These are phyloP conservation scores for Spodoptera litura DNA, from an alignment of 1,140 invertebrate genomes.

Conservation along the genomic window DNA sequence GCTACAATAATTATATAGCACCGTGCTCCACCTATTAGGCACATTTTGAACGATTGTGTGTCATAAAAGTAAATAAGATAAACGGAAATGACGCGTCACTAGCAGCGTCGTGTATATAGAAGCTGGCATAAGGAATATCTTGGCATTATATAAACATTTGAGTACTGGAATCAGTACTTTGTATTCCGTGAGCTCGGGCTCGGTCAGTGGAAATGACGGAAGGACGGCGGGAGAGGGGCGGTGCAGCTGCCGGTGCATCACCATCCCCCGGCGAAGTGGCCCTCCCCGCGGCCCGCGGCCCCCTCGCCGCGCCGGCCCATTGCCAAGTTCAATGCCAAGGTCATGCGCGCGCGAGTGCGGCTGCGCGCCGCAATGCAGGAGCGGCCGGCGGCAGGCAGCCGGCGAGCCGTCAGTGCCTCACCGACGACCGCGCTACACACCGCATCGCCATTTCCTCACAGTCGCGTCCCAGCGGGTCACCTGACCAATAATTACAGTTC, in stretches of 20 bases:
- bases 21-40: slow-evolving; percentile 20
- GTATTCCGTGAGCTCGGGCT: slow-evolving; percentile 40
- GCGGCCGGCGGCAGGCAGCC: slow-evolving; percentile 76
- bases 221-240: slow-evolving; percentile 71
- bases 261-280: slow-evolving; percentile 56
- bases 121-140: slow-evolving; percentile 16
- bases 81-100: slow-evolving; percentile 12
- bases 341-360: slow-evolving; percentile 85
- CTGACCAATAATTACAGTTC: slow-evolving; percentile 52
- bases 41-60: slow-evolving; percentile 17
- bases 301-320: slow-evolving; percentile 71
- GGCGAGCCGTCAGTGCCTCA: slow-evolving; percentile 77
- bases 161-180: slow-evolving; percentile 31
- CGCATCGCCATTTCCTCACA: slow-evolving; percentile 62
- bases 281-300: slow-evolving; percentile 55
- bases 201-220: slow-evolving; percentile 65
- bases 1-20: slow-evolving; percentile 10
- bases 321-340: slow-evolving; percentile 88
- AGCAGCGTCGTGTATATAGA: slow-evolving; percentile 10
- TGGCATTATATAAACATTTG: slow-evolving; percentile 4
- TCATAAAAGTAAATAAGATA: slow-evolving; percentile 28
- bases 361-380: slow-evolving; percentile 87
- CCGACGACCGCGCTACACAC: slow-evolving; percentile 69
- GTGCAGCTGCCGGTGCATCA: slow-evolving; percentile 80
- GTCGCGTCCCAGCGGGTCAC: slow-evolving; percentile 52